These are phyloP conservation scores for Myotis lucifugus DNA, from an alignment of 2,113 vertebrate genomes.

Conservation along the genomic window DNA sequence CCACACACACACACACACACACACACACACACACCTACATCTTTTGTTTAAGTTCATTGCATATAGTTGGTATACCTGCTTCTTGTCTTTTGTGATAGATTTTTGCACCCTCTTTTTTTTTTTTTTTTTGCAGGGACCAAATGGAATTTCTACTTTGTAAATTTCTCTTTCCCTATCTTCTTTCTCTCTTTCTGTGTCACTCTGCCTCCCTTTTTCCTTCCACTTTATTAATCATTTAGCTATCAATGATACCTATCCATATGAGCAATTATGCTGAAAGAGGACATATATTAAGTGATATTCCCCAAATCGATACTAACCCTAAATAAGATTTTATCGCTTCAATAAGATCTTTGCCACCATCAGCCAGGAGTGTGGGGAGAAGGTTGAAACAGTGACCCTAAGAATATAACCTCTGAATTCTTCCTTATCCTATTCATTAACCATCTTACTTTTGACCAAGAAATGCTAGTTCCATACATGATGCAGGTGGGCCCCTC, in stretches of 20 bases:
- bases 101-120: background rate
- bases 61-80: background rate
- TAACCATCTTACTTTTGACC: background rate
- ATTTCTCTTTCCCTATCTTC: background rate
- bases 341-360: background rate
- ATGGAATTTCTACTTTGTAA: background rate
- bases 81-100: background rate
- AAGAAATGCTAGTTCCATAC: background rate
- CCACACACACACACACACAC: background rate
- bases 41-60: background rate
- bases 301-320: background rate
- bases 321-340: background rate
- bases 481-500: background rate
- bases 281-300: background rate
- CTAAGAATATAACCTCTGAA: background rate
- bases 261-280: background rate
- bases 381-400: background rate
- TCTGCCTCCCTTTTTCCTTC: background rate
- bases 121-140: background rate
- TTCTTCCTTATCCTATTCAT: background rate
- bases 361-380: background rate
- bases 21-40: background rate
- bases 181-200: background rate
- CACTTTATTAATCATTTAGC: background rate
- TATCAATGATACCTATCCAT: background rate